A percentile compares a stretch with the other conserved stretches of the same genome.
These are phyloP conservation scores for Rhadina sibilatrix DNA, from an alignment of 2,113 vertebrate genomes.

Conservation along the genomic window DNA sequence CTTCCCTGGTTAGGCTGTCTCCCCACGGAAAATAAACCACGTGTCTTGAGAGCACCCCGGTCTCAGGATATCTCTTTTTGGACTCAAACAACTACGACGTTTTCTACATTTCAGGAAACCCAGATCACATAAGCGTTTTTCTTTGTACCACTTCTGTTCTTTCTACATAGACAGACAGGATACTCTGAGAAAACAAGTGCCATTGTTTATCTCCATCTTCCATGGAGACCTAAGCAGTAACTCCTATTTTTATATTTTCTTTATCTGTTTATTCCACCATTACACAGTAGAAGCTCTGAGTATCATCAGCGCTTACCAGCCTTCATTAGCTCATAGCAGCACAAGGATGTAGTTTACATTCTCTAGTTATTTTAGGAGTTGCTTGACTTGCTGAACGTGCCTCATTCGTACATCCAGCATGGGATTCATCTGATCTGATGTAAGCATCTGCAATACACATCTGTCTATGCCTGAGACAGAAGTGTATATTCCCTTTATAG, in stretches of 20 bases:
- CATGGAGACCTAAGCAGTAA: not conserved
- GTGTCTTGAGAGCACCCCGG: too few species aligned
- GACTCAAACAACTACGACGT: too few species aligned
- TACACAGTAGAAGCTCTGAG: not conserved
- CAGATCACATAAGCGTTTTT: not conserved
- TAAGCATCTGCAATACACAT: not conserved
- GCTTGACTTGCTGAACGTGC: not conserved
- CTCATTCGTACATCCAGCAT: not conserved
- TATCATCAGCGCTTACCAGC: not conserved
- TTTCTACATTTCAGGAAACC: too few species aligned
- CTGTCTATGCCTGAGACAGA: not conserved
- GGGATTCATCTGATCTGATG: not conserved
- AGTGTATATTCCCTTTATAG: not conserved
- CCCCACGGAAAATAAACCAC: too few species aligned
- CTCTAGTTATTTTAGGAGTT: slow-evolving; percentile 10
- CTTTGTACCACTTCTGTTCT: not conserved
- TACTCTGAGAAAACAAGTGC: not conserved
- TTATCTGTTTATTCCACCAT: not conserved
- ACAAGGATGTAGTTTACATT: not conserved
- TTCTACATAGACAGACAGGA: not conserved
- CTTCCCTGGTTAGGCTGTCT: too few species aligned
- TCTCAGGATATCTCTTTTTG: too few species aligned
- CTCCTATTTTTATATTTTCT: not conserved
- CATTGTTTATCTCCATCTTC: not conserved
- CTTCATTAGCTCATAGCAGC: not conserved